A percentile compares a stretch with the other conserved stretches of the same genome.
Evolutionary conservation across 2,797 vertebrate genomes (phyloP).

Genomic region (Poeciliopsis turneri): DNA sequence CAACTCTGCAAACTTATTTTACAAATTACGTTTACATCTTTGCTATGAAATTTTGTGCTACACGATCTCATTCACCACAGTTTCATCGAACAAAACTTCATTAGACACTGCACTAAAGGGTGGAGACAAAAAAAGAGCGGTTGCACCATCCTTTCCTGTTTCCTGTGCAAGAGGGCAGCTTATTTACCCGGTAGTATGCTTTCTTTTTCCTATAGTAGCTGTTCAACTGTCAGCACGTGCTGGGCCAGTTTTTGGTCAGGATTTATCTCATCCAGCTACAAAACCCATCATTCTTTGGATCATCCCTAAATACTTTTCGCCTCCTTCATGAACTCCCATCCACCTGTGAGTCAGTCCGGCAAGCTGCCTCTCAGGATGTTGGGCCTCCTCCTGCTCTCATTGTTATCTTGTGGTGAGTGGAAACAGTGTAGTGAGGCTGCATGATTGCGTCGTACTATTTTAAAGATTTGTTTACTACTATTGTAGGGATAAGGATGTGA

Average conservation of each 20-base stretch:
- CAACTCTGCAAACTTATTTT: not conserved
- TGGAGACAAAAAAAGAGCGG: not conserved
- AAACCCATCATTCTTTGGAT: constrained; percentile 15
- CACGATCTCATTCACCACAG: not conserved
- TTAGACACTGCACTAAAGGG: not conserved
- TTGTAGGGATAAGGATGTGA: not conserved
- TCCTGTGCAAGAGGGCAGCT: constrained; percentile 52
- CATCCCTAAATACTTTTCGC: constrained; percentile 1
- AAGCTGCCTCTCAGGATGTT: constrained; percentile 42
- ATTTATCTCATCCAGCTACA: not conserved
- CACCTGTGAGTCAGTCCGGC: not conserved
- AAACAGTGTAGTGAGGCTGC: constrained; percentile 2
- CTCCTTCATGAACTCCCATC: constrained; percentile 6
- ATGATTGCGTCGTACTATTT: not conserved
- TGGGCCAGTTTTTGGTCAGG: not conserved
- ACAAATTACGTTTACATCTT: not conserved
- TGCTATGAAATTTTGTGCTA: not conserved
- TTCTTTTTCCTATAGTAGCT: not conserved
- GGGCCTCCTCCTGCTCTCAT: constrained; percentile 32
- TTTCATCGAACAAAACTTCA: not conserved
- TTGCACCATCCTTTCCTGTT: constrained; percentile 26
- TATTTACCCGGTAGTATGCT: constrained; percentile 8
- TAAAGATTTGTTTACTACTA: not conserved
- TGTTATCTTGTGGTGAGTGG: constrained; percentile 62
- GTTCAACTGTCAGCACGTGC: constrained; percentile 1